A percentile compares a stretch with the other conserved stretches of the same genome.
phyloP scores from a whole-genome alignment of 2,888 invertebrate species.

The Dexiosoma caninum region DNA sequence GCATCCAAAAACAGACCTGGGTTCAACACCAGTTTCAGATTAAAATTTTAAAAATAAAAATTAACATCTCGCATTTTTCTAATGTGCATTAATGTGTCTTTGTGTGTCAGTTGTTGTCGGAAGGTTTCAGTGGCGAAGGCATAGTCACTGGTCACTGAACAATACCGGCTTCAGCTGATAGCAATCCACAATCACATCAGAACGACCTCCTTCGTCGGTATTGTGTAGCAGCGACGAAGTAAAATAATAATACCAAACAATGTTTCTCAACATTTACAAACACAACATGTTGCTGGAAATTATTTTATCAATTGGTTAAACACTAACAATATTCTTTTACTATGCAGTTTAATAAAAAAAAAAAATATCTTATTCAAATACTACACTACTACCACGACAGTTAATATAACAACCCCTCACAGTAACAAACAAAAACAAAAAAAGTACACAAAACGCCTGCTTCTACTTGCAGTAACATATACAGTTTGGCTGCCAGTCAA shows the following conservation, averaged over 20 bases:
- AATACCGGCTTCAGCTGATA: no score
- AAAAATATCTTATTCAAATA: conserved; percentile 47
- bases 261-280: not conserved
- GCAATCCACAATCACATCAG: no score
- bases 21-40: no score
- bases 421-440: not conserved
- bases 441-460: not conserved
- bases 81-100: no score
- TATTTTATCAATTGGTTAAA: not conserved
- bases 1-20: no score
- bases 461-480: not conserved
- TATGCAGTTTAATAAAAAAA: not conserved
- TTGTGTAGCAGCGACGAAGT: no score
- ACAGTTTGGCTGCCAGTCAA: conserved; percentile 16
- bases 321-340: conserved; percentile 21
- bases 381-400: not conserved
- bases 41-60: no score
- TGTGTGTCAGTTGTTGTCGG: no score
- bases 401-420: conserved; percentile 37
- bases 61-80: no score
- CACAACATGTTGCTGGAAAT: conserved; percentile 1
- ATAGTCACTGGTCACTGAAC: no score
- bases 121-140: no score
- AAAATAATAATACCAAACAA: not conserved
- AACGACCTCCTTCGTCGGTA: no score